Conservation (phyloP, 2,888 invertebrate species). For the Idaea aversata region DNA sequence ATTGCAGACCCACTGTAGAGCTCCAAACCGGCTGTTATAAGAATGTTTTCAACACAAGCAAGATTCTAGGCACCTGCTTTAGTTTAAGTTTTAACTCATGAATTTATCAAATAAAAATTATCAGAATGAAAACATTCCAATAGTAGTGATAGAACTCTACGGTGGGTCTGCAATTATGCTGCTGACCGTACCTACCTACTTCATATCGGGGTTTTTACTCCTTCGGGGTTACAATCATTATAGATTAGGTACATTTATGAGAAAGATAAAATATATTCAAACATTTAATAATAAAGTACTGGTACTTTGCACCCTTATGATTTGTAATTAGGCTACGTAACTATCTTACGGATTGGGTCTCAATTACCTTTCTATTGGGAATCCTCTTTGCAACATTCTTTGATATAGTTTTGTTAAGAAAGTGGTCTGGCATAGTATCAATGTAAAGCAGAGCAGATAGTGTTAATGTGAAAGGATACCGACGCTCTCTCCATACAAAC, state of each 20-base stretch:
- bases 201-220: constrained; percentile 69
- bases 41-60: too few relatives aligned
- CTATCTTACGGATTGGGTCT: constrained; percentile 37
- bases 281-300: constrained; percentile 38
- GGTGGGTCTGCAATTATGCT: too few relatives aligned
- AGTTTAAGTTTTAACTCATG: too few relatives aligned
- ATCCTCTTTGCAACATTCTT: neutral
- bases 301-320: constrained; percentile 54
- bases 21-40: too few relatives aligned
- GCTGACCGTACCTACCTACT: constrained; percentile 34
- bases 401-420: neutral
- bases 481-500: too few relatives aligned
- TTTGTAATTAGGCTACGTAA: constrained; percentile 42
- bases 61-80: too few relatives aligned
- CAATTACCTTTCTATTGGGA: neutral
- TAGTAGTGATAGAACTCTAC: too few relatives aligned
- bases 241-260: constrained; percentile 50
- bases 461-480: too few relatives aligned
- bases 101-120: too few relatives aligned
- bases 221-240: constrained; percentile 64
- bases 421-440: neutral
- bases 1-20: too few relatives aligned
- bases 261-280: constrained; percentile 48
- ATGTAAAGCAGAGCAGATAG: neutral
- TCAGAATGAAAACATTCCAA: too few relatives aligned